Evolutionary conservation across 1,140 invertebrate genomes (phyloP).

Genomic region (Drosophila funebris): DNA sequence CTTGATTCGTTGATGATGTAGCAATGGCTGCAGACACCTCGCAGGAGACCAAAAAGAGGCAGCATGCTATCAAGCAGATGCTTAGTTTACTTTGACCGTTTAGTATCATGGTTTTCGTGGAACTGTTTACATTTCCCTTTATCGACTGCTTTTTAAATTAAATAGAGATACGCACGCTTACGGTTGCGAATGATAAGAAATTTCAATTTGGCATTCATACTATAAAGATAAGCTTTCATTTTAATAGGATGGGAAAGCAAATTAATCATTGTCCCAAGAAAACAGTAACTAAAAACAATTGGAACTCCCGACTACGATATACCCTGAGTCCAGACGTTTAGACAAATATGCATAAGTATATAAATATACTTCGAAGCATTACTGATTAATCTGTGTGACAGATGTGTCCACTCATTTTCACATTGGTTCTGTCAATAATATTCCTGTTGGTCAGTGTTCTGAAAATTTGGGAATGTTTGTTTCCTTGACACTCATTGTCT

Average conservation of each 20-base stretch:
- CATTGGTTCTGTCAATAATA: slow-evolving; percentile 97
- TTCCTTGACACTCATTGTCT: slow-evolving; percentile 90
- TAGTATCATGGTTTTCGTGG: slow-evolving; percentile 47
- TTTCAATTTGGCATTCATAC: no score
- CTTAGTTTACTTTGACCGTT: slow-evolving; percentile 45
- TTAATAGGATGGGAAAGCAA: no score
- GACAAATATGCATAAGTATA: no score
- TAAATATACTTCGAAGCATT: slow-evolving; percentile 97
- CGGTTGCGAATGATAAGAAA: slow-evolving; percentile 48
- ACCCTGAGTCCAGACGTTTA: no score
- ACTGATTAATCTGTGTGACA: slow-evolving; percentile 87
- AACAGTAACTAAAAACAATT: no score
- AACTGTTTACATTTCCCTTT: slow-evolving; percentile 70
- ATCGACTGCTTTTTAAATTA: slow-evolving; percentile 64
- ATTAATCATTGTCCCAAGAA: no score
- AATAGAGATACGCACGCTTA: slow-evolving; percentile 53
- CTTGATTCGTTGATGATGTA: background rate
- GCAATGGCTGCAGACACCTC: slow-evolving; percentile 38
- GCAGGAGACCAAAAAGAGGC: slow-evolving; percentile 26
- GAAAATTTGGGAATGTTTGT: slow-evolving; percentile 97
- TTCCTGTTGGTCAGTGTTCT: slow-evolving; percentile 95
- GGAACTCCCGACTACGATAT: no score
- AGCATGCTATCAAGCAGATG: slow-evolving; percentile 9
- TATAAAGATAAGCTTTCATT: no score
- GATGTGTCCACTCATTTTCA: slow-evolving; percentile 94